Evolutionary conservation across 2,797 vertebrate genomes (phyloP).

Genomic region (Buceros bicornis): DNA sequence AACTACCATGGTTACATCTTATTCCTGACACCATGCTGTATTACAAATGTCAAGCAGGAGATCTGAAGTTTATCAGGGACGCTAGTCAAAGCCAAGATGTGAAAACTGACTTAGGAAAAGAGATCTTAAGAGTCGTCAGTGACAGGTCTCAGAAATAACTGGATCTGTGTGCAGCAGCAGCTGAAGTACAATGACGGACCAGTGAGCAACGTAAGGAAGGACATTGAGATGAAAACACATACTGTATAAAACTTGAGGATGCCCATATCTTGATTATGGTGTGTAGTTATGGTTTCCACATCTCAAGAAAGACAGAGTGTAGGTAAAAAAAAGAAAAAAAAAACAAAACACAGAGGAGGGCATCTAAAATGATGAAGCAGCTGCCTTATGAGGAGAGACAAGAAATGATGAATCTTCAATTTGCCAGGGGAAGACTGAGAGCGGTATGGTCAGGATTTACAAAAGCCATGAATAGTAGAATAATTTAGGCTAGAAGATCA

Average conservation of each 20-base stretch:
- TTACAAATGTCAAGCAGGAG: not conserved
- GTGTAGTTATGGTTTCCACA: not conserved
- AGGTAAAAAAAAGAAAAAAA: not conserved
- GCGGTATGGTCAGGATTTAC: not conserved
- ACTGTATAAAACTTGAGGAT: not conserved
- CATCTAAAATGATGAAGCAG: not conserved
- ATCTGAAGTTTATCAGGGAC: not conserved
- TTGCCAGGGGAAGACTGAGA: not conserved
- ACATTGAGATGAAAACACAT: not conserved
- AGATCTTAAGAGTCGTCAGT: not conserved
- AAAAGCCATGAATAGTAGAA: not conserved
- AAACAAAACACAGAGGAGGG: not conserved
- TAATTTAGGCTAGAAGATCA: not conserved
- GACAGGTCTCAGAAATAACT: not conserved
- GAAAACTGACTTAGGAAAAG: not conserved
- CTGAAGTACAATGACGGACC: not conserved
- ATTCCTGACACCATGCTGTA: not conserved
- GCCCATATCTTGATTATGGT: not conserved
- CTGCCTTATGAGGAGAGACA: not conserved
- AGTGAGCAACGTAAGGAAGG: not conserved
- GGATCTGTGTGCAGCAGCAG: not conserved
- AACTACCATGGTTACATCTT: not conserved
- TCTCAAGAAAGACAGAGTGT: not conserved
- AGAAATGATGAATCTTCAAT: not conserved
- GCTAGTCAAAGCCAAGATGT: not conserved